phyloP scores from a whole-genome alignment of 2,888 invertebrate species.

The Apotomis turbidana region DNA sequence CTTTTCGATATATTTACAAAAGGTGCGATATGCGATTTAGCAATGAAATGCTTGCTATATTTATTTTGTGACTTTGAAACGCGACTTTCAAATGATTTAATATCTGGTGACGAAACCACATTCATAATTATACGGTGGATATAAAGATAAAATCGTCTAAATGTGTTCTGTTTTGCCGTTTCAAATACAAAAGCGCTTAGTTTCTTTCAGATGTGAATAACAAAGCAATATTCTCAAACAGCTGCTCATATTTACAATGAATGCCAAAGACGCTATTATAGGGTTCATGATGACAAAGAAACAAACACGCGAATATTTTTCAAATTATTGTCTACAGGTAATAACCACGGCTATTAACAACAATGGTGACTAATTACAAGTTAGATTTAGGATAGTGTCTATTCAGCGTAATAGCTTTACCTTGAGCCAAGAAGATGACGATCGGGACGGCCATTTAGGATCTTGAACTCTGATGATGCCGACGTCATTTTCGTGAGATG shows the following conservation, averaged over 20 bases:
- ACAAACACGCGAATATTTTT: background rate
- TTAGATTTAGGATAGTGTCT: background rate
- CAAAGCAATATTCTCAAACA: background rate
- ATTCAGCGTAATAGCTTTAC: constrained; percentile 61
- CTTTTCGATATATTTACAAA: too few species aligned
- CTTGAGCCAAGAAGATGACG: constrained; percentile 85
- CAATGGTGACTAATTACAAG: constrained; percentile 5
- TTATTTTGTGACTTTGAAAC: too few species aligned
- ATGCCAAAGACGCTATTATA: background rate
- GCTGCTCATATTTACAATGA: background rate
- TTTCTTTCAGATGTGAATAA: background rate
- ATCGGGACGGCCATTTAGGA: constrained; percentile 84
- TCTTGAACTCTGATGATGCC: constrained; percentile 83
- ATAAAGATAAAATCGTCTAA: too few species aligned
- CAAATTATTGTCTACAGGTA: constrained; percentile 1
- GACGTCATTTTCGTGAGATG: constrained; percentile 85
- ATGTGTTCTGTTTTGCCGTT: background rate
- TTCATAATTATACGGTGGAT: too few species aligned
- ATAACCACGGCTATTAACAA: constrained; percentile 16
- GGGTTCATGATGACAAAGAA: background rate
- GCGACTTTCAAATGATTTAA: too few species aligned
- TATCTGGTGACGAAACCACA: too few species aligned
- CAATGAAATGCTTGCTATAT: too few species aligned
- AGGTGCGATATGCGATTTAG: too few species aligned
- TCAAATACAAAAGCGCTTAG: background rate